Evolutionary conservation across 2,113 vertebrate genomes (phyloP).

Genomic region (Pteronura brasiliensis): DNA sequence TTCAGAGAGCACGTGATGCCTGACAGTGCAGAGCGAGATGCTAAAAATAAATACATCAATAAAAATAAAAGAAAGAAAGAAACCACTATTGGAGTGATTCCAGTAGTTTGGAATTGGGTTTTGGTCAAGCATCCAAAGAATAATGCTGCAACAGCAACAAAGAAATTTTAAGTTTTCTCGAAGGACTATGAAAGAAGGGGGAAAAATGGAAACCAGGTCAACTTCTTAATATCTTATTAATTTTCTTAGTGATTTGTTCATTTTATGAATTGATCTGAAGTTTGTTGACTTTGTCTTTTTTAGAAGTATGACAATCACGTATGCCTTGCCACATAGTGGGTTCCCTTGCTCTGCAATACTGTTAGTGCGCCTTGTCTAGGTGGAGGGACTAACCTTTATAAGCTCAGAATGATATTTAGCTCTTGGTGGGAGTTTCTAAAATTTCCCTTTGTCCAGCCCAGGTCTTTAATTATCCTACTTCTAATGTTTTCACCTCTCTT

Average conservation of each 20-base stretch:
- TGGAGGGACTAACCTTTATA: neutral
- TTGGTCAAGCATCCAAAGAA: neutral
- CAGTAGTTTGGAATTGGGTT: slow-evolving; percentile 7
- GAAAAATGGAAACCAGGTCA: neutral
- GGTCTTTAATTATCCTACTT: neutral
- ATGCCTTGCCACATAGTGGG: neutral
- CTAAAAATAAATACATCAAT: neutral
- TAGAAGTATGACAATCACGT: fast-evolving
- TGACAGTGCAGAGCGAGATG: neutral
- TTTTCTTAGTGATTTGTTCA: neutral
- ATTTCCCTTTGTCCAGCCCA: neutral
- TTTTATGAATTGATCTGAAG: neutral
- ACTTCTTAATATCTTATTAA: neutral
- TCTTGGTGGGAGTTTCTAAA: neutral
- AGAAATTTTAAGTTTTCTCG: neutral
- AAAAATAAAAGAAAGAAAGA: neutral
- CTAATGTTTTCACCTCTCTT: neutral
- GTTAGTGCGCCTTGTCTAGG: neutral
- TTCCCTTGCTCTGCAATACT: fast-evolving
- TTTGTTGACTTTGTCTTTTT: neutral
- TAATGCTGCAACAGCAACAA: slow-evolving; percentile 2
- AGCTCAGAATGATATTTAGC: neutral
- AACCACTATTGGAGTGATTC: slow-evolving; percentile 13
- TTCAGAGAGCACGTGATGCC: neutral
- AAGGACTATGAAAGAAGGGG: neutral